Evolutionary conservation across 2,888 invertebrate species (phyloP), one percentile per base, ranked within the genome.

Genomic region (Cabera pusaria): DNA sequence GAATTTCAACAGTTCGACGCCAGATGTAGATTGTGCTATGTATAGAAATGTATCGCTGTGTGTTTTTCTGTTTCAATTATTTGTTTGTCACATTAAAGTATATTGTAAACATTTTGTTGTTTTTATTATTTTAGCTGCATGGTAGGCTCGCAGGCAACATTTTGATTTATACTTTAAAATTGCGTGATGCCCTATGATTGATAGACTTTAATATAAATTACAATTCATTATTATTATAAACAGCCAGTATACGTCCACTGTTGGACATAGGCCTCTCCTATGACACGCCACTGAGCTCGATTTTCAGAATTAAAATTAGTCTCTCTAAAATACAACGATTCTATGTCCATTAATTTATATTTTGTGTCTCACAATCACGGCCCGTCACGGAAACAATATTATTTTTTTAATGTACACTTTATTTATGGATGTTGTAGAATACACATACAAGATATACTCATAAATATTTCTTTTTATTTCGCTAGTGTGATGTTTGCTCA

Each of bases 41-140:
- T 66, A 68, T 62, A 63, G 37, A 45, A 51, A 56, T 58, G 59
- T 61, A 59, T 67, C 71, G 63, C 64, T 69, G 73, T 73, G 74
- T 80, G 70, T 70, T 73, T 72, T 52, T 31, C 18, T 73, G 66
- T 80, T 76, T 64, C 64, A 66, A 69, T 49, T 59, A 68, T 75
- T 75, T 73, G 33, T 34, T 75, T 74, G 71, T 71, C 64, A 71
- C 64, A 82, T 84, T 81, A 82, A 80, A 83, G 69, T 79, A 73
- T 81, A 79, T 82, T 84, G 62, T 73, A 70, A 72, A 70, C 53
- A 66, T 64, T 67, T 73, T 61, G 69, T 76, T 78, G 71, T 81
- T 85, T 74, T 79, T 70, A 65, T 75, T 75, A 68, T 66, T n/a
- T n/a, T 62, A 12, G 71, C 73, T 76, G 84, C 86, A 87, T 86